Percentiles rank a stretch among this genome's conserved stretches.
Evolutionary conservation across 2,113 vertebrate species (phyloP).

Genomic region (Sander vitreus): DNA sequence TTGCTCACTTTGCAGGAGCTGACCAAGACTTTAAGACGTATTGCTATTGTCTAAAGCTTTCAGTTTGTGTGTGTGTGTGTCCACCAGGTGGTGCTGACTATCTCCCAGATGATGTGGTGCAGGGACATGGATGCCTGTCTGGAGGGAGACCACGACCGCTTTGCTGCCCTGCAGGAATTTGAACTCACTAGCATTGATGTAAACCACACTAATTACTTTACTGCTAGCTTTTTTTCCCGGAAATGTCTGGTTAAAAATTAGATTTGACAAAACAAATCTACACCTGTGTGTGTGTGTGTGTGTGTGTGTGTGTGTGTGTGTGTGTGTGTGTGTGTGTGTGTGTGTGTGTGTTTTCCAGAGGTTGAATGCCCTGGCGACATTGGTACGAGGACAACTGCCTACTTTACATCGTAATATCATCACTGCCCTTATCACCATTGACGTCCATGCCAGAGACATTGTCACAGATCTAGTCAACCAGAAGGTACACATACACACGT

Average conservation of each 20-base stretch:
- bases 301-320: conserved; percentile 23
- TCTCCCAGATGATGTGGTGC: conserved; percentile 92
- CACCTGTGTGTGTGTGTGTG: conserved; percentile 8
- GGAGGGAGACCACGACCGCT: conserved; percentile 75
- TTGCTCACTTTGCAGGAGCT: not conserved
- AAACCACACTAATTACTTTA: not conserved
- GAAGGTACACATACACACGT: conserved; percentile 74
- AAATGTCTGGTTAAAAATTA: not conserved
- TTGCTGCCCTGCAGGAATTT: conserved; percentile 85
- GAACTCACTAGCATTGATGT: conserved; percentile 87
- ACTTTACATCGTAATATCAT: conserved; percentile 88
- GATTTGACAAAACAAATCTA: not conserved
- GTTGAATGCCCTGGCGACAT: conserved; percentile 86
- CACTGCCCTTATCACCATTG: conserved; percentile 88
- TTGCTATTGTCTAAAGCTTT: not conserved
- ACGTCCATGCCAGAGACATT: conserved; percentile 90
- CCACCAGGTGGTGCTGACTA: conserved; percentile 87
- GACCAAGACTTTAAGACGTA: not conserved
- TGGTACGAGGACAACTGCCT: conserved; percentile 86
- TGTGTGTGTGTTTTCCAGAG: conserved; percentile 78
- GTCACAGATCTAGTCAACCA: conserved; percentile 85
- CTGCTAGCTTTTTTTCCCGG: not conserved
- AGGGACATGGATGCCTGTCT: conserved; percentile 86
- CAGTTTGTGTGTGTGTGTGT: conserved; percentile 30
- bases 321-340: conserved; percentile 9